These are phyloP conservation scores for Lates japonicus DNA, from an alignment of 2,797 vertebrate species.

Conservation along the genomic window DNA sequence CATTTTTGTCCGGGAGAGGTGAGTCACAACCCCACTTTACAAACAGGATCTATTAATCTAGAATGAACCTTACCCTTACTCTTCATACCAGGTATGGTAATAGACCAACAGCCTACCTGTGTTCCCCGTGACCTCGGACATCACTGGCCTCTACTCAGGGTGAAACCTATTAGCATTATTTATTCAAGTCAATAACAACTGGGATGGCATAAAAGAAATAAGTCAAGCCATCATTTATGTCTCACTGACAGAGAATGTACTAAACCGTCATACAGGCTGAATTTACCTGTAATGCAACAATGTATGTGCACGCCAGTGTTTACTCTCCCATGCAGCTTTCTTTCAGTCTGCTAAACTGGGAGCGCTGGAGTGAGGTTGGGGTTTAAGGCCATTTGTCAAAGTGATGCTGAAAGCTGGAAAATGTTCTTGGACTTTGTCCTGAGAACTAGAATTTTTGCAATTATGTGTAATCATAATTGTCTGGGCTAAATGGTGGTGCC, in stretches of 20 bases:
- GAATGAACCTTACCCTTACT: constrained; percentile 86
- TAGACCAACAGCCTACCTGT: constrained; percentile 78
- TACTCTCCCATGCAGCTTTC: constrained; percentile 48
- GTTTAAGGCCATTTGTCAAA: constrained; percentile 69
- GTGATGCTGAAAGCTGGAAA: constrained; percentile 74
- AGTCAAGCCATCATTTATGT: constrained; percentile 71
- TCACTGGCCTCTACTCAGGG: constrained; percentile 76
- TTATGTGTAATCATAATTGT: constrained; percentile 83
- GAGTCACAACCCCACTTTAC: constrained; percentile 87
- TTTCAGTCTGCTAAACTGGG: constrained; percentile 37
- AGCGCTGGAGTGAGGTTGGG: constrained; percentile 55
- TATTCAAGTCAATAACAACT: constrained; percentile 81
- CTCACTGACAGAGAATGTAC: constrained; percentile 54
- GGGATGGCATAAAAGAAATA: constrained; percentile 72
- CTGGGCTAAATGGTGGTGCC: constrained; percentile 73
- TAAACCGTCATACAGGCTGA: constrained; percentile 53
- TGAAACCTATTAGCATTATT: constrained; percentile 82
- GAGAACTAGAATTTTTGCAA: constrained; percentile 77
- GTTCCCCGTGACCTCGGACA: constrained; percentile 81
- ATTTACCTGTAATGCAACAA: constrained; percentile 49
- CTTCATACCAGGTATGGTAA: constrained; percentile 83
- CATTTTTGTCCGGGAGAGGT: constrained; percentile 89
- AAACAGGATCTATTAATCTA: constrained; percentile 86
- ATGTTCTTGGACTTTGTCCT: constrained; percentile 73
- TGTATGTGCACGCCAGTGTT: constrained; percentile 27